phyloP scores from a whole-genome alignment of 2,797 vertebrate genomes.

The Melanotaenia boesemani region DNA sequence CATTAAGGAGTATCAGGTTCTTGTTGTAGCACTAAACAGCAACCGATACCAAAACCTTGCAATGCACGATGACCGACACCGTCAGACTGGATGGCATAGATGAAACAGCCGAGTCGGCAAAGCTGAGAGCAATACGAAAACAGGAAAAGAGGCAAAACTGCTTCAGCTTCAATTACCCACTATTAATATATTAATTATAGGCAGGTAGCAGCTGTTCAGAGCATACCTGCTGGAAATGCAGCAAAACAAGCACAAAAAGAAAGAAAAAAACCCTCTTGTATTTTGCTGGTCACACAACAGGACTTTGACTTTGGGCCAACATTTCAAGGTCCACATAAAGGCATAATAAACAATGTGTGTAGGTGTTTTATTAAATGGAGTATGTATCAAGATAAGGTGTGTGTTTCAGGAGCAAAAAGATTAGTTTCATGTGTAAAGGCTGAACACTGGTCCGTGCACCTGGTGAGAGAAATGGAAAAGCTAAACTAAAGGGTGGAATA shows the following conservation, averaged over 20 bases:
- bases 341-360: slow-evolving; percentile 47
- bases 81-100: slow-evolving; percentile 68
- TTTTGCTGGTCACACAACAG: slow-evolving; percentile 24
- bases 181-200: slow-evolving; percentile 31
- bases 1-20: slow-evolving; percentile 82
- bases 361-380: slow-evolving; percentile 27
- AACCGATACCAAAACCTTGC: slow-evolving; percentile 50
- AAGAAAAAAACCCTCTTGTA: slow-evolving; percentile 1
- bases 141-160: slow-evolving; percentile 24
- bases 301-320: slow-evolving; percentile 38
- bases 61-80: slow-evolving; percentile 75
- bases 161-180: slow-evolving; percentile 27
- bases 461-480: slow-evolving; percentile 38
- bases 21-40: slow-evolving; percentile 78
- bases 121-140: slow-evolving; percentile 10
- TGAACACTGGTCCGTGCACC: slow-evolving; percentile 10
- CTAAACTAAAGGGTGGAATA: slow-evolving; percentile 46
- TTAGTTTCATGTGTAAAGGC: slow-evolving; percentile 40
- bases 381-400: slow-evolving; percentile 54
- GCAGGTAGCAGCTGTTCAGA: slow-evolving; percentile 9
- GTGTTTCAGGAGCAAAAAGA: slow-evolving; percentile 37
- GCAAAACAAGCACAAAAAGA: slow-evolving; percentile 33
- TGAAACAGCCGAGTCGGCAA: slow-evolving; percentile 72
- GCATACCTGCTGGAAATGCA: slow-evolving; percentile 30
- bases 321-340: slow-evolving; percentile 49